Conservation (phyloP, 2,797 vertebrate species). For the Eupleurogrammus muticus region DNA sequence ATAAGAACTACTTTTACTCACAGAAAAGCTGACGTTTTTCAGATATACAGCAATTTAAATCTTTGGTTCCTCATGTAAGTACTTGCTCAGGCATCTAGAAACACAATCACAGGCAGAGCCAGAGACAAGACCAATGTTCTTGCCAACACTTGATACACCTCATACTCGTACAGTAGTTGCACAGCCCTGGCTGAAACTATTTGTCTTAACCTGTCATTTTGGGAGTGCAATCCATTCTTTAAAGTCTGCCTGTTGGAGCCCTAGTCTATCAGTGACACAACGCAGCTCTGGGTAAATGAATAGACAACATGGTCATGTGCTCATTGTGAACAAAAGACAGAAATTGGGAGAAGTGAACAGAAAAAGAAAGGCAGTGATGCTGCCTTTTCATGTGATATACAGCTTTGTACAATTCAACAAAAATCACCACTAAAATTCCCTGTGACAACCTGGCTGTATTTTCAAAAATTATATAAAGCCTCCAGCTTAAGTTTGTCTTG, state of each 20-base stretch:
- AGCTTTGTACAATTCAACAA: too few species aligned
- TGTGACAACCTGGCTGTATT: too few species aligned
- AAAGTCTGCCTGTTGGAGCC: conserved; percentile 50
- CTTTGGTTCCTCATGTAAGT: conserved; percentile 22
- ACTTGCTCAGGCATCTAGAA: conserved; percentile 29
- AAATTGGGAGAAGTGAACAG: conserved; percentile 4
- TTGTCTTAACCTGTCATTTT: conserved; percentile 63
- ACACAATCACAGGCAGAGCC: conserved; percentile 45
- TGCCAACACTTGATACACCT: conserved; percentile 36
- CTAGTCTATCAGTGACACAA: conserved; percentile 63
- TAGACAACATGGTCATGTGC: conserved; percentile 22
- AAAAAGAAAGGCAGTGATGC: conserved; percentile 6
- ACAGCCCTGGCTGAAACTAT: conserved; percentile 50
- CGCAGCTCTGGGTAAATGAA: conserved; percentile 56
- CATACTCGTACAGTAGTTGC: conserved; percentile 57
- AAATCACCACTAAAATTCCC: too few species aligned
- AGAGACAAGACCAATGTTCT: conserved; percentile 40
- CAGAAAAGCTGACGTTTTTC: conserved; percentile 24
- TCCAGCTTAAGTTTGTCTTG: too few species aligned
- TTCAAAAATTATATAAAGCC: too few species aligned
- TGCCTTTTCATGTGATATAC: background rate
- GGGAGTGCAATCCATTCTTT: conserved; percentile 61
- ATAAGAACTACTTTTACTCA: conserved; percentile 16
- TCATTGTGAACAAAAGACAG: conserved; percentile 38
- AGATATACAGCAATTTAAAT: conserved; percentile 38